These are phyloP conservation scores for Chouioia cunea DNA, from an alignment of 2,888 invertebrate species.

Conservation along the genomic window DNA sequence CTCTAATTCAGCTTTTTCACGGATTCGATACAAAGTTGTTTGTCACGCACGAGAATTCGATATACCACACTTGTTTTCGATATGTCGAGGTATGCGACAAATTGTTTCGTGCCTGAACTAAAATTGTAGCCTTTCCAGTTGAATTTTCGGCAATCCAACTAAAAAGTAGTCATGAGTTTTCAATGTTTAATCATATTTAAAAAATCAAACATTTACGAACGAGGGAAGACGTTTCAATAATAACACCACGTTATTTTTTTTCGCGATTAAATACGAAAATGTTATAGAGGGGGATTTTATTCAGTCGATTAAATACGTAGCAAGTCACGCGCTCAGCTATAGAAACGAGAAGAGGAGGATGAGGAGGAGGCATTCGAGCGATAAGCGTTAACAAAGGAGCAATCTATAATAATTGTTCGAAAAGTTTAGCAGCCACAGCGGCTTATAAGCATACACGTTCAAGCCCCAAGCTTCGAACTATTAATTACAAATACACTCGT, in stretches of 20 bases:
- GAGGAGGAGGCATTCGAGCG: conserved; percentile 39
- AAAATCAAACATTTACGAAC: too few species aligned
- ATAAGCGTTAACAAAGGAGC: conserved; percentile 51
- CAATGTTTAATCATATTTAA: too few species aligned
- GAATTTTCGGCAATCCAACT: too few species aligned
- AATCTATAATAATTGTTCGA: conserved; percentile 52
- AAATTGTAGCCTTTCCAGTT: too few species aligned
- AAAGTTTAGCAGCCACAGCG: conserved; percentile 44
- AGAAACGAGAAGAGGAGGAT: too few species aligned
- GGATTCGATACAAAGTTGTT: too few species aligned
- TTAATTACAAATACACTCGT: conserved; percentile 48
- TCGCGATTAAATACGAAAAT: neutral
- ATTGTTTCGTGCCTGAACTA: too few species aligned
- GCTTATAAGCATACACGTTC: conserved; percentile 11
- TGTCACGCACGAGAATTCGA: too few species aligned
- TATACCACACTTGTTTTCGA: neutral
- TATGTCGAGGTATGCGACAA: too few species aligned
- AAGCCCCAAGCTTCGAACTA: conserved; percentile 49
- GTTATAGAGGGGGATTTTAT: neutral
- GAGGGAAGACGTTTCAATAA: too few species aligned
- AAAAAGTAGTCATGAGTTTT: too few species aligned
- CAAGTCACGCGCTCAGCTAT: neutral
- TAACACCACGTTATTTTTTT: neutral
- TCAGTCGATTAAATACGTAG: conserved; percentile 38
- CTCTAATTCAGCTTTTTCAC: too few species aligned